Evolutionary conservation across 53 echinoderm and acorn worm genomes (phyloP).

Genomic region (Apostichopus leukothele): DNA sequence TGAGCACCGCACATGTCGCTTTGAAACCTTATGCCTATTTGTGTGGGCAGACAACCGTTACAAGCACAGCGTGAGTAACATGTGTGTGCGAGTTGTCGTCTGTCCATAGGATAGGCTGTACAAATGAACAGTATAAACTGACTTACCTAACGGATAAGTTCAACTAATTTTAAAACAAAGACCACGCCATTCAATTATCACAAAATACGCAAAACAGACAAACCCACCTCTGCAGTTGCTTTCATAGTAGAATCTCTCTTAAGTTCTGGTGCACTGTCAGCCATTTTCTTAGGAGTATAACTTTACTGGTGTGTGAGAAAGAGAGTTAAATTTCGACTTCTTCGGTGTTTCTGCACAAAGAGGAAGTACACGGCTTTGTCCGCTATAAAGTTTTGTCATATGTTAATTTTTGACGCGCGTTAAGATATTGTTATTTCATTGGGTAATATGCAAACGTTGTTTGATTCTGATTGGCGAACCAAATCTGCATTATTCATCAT

Average conservation of each 20-base stretch:
- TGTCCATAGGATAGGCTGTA: slow-evolving; percentile 41
- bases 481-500: background rate
- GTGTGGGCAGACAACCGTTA: background rate
- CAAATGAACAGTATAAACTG: background rate
- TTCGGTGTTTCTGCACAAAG: slow-evolving; percentile 19
- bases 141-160: background rate
- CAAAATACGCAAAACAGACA: background rate
- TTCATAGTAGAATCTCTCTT: slow-evolving; percentile 88
- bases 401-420: slow-evolving; percentile 56
- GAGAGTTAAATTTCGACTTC: background rate
- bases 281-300: slow-evolving; percentile 50
- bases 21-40: background rate
- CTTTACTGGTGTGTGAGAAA: slow-evolving; percentile 6
- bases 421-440: slow-evolving; percentile 8
- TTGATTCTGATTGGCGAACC: slow-evolving; percentile 7
- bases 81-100: slow-evolving; percentile 24
- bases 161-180: background rate
- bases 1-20: too few relatives aligned
- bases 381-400: slow-evolving; percentile 21
- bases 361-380: slow-evolving; percentile 50
- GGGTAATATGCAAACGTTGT: background rate
- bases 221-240: slow-evolving; percentile 86
- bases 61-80: background rate
- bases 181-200: background rate
- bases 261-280: slow-evolving; percentile 81